These are phyloP conservation scores for Gobio occitaniae DNA, from an alignment of 2,797 vertebrate species.

Conservation along the genomic window DNA sequence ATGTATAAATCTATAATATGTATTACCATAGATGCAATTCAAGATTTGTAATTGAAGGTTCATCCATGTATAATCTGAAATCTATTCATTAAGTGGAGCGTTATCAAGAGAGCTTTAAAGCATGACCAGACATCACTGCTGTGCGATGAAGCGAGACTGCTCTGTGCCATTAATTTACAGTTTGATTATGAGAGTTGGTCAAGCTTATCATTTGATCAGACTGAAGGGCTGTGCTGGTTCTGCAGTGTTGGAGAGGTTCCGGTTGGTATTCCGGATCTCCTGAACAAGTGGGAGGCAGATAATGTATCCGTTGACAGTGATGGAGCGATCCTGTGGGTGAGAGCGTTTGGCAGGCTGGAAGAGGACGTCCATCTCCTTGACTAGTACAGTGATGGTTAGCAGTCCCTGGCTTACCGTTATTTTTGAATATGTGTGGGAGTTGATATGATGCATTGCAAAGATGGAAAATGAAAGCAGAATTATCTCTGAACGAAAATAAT, in stretches of 20 bases:
- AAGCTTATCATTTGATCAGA: conserved; percentile 16
- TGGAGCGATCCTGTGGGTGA: conserved; percentile 48
- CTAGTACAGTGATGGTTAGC: conserved; percentile 40
- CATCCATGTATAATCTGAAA: neutral
- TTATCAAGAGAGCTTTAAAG: conserved; percentile 1
- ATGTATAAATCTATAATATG: neutral
- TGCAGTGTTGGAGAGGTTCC: conserved; percentile 13
- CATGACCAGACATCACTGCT: neutral
- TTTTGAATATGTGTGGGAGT: conserved; percentile 40
- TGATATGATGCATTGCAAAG: conserved; percentile 22
- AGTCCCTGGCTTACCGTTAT: conserved; percentile 37
- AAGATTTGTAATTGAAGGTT: conserved; percentile 3
- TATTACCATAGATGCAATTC: neutral
- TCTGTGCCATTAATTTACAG: neutral
- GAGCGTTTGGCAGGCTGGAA: conserved; percentile 38
- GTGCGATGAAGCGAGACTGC: neutral
- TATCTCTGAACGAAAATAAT: neutral
- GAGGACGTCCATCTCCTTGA: conserved; percentile 36
- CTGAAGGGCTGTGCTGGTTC: conserved; percentile 6
- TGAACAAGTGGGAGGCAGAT: conserved; percentile 41
- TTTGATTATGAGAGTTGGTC: neutral
- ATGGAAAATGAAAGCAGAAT: conserved; percentile 25
- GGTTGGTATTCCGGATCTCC: conserved; percentile 24
- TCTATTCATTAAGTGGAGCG: neutral
- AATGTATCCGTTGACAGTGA: conserved; percentile 48